Evolutionary conservation across 37 sponge, comb jelly and placozoan species (phyloP).

Genomic region (Diacarnus erythraeanus): DNA sequence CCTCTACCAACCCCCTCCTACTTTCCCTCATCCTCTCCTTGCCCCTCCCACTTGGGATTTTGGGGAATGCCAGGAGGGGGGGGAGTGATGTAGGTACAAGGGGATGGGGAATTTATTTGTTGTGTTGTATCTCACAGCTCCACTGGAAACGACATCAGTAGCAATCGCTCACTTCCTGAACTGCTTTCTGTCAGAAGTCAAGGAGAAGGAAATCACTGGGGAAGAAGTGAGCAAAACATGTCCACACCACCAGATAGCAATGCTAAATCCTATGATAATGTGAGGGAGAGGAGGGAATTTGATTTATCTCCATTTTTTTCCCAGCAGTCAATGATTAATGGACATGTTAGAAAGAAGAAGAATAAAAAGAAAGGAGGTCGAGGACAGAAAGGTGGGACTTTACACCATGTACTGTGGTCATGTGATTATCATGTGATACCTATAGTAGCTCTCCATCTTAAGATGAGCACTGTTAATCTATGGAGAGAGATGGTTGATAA

Average conservation of each 20-base stretch:
- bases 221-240: constrained; percentile 24
- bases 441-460: constrained; percentile 27
- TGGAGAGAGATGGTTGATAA: constrained; percentile 63
- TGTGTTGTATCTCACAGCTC: constrained; percentile 8
- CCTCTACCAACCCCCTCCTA: background rate
- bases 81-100: too few species aligned
- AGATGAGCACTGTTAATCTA: constrained; percentile 30
- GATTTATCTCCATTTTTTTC: background rate
- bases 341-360: constrained; percentile 24
- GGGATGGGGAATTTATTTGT: too few species aligned
- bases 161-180: constrained; percentile 83
- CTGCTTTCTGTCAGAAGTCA: constrained; percentile 55
- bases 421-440: constrained; percentile 7
- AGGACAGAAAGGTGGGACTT: background rate
- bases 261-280: too few species aligned
- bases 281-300: too few species aligned
- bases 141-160: constrained; percentile 44
- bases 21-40: too few species aligned
- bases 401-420: background rate
- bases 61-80: too few species aligned
- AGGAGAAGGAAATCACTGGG: background rate
- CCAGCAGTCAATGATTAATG: background rate
- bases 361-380: constrained; percentile 32
- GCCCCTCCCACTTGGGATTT: background rate
- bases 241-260: too few species aligned